Evolutionary conservation across 2,113 vertebrate genomes (phyloP), one percentile per base, ranked within the genome.

Genomic region (Datnioides undecimradiatus): DNA sequence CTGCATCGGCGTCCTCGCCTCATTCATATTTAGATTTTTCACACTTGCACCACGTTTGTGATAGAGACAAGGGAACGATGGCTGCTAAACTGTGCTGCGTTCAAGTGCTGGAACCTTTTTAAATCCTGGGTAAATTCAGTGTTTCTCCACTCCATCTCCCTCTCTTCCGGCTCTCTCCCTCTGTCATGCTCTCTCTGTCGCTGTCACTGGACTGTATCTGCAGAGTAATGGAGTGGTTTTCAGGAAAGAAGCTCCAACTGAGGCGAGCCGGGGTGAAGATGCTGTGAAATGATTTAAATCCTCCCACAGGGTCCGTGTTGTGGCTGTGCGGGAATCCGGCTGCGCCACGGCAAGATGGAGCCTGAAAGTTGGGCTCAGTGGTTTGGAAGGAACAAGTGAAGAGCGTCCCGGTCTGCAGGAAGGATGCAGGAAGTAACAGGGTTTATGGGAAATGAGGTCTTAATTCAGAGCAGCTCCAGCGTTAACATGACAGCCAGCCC

Each of bases 271-370:
- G 2, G 34, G 51, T 43, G 52, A 51, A 58, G 52, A 31, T 29
- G 33, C 69, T 73, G 51, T 66, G 52, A 59, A 58, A 73, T 41
- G 60, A 41, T 69, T 59, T 43, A 60, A 71, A 55, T 55, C 57
- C 58, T 64, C 76, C 40, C 67, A 46, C 67, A 71, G 76, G 76
- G 45, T 33, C n/a, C 6, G 8, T 63, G 55, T 27, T 36, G 69
- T 59, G 45, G 25, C 36, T 31, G 31, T 14, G 38, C 58, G 63
- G 33, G 2, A 31, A 41, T 41, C 46, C 3, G 34, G 29, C 46
- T 51, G 4, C 52, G 41, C 31, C 19, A 52, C 25, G 8, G 21
- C n/a, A 10, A n/a, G 45, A 51, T n/a, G 57, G 6, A 6, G 57
- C 10, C 57, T 5, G 23, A 40, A 40, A 63, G 1, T 31, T 14